Percentiles rank a stretch among this genome's conserved stretches.
Evolutionary conservation across 2,888 invertebrate genomes (phyloP).

Genomic region (Ypsolopha scabrella): DNA sequence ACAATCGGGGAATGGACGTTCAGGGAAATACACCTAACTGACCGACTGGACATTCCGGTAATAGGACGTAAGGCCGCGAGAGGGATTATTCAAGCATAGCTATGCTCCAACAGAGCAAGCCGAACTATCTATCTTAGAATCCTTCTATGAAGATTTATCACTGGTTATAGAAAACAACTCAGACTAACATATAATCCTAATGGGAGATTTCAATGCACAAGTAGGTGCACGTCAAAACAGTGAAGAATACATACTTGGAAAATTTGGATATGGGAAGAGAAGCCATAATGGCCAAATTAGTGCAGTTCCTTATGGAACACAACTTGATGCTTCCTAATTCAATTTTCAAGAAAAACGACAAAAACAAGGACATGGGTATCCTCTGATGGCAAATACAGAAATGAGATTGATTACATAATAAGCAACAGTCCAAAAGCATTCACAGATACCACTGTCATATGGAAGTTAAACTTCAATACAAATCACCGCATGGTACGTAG

Average conservation of each 20-base stretch:
- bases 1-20: no score
- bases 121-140: slow-evolving; percentile 2
- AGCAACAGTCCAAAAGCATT: slow-evolving; percentile 3
- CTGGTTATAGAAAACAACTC: neutral
- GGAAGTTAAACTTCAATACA: slow-evolving; percentile 3
- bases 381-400: neutral
- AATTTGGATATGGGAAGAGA: no score
- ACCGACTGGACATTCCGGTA: no score
- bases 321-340: no score
- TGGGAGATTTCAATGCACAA: no score
- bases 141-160: slow-evolving; percentile 10
- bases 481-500: slow-evolving; percentile 2
- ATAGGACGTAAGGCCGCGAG: no score
- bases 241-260: no score
- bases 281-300: no score
- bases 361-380: slow-evolving; percentile 13
- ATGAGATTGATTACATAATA: slow-evolving; percentile 5
- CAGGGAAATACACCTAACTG: no score
- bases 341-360: slow-evolving; percentile 11
- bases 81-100: slow-evolving; percentile 11
- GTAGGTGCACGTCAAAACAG: no score
- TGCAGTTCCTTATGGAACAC: no score
- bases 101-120: slow-evolving; percentile 16
- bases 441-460: neutral
- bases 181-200: slow-evolving; percentile 9